A percentile compares a stretch with the other conserved stretches of the same genome.
Evolutionary conservation across 2,113 vertebrate genomes (phyloP).

Genomic region (Xenopus borealis): DNA sequence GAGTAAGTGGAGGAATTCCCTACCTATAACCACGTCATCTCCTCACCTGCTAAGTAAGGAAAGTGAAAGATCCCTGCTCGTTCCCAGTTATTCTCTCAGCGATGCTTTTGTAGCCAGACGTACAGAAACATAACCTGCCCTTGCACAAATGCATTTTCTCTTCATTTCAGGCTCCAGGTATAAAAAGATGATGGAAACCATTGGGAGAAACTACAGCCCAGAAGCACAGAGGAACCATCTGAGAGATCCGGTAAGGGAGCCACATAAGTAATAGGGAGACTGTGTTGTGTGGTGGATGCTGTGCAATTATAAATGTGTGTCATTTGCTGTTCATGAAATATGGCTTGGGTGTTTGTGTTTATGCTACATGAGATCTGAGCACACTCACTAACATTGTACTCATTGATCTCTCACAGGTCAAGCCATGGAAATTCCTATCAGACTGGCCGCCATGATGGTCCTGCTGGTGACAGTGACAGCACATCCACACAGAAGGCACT

Average conservation of each 20-base stretch:
- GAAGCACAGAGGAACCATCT: background rate
- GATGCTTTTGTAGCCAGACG: background rate
- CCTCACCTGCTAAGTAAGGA: conserved; percentile 2
- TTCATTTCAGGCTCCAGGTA: background rate
- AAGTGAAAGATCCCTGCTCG: conserved; percentile 2
- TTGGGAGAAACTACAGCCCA: background rate
- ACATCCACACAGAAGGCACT: background rate
- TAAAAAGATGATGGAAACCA: conserved; percentile 1
- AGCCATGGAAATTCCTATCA: conserved; percentile 21
- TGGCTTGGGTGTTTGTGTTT: too few species aligned
- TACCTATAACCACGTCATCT: background rate
- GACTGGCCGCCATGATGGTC: conserved; percentile 9
- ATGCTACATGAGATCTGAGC: too few species aligned
- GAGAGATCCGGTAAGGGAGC: too few species aligned
- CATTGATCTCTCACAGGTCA: background rate
- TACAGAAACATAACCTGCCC: background rate
- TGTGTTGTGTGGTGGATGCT: too few species aligned
- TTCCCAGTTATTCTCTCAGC: background rate
- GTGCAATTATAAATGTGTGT: too few species aligned
- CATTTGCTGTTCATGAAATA: too few species aligned
- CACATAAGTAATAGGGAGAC: too few species aligned
- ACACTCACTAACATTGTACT: background rate
- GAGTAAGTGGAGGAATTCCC: background rate
- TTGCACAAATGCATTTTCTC: background rate
- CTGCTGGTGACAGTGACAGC: conserved; percentile 4